phyloP scores from a whole-genome alignment of 1,140 invertebrate genomes.

The Hestina assimilis region DNA sequence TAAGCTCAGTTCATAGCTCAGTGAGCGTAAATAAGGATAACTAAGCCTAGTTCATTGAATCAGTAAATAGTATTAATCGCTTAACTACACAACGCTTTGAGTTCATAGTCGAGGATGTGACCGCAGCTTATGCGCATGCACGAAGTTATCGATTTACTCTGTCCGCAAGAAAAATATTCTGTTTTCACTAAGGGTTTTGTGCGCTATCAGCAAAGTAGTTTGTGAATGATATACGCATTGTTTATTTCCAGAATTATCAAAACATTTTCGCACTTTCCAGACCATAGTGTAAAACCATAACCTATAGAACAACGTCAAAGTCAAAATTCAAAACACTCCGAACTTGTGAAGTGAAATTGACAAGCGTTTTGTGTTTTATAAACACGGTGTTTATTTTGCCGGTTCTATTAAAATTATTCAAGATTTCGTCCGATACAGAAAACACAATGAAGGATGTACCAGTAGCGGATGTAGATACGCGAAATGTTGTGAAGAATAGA shows the following conservation, averaged over 20 bases:
- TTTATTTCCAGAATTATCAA: too few relatives aligned
- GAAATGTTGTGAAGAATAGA: conserved; percentile 88
- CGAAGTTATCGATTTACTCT: conserved; percentile 15
- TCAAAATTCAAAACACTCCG: not conserved
- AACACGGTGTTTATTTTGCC: conserved; percentile 21
- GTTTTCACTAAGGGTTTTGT: too few relatives aligned
- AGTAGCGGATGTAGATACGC: conserved; percentile 78
- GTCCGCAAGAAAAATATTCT: not conserved
- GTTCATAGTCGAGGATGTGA: not conserved
- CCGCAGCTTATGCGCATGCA: conserved; percentile 9
- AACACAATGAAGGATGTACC: conserved; percentile 68
- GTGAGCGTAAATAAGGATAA: too few relatives aligned
- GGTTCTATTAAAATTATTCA: conserved; percentile 23
- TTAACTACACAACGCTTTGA: not conserved
- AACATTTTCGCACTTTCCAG: too few relatives aligned
- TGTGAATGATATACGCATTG: too few relatives aligned
- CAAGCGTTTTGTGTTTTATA: not conserved
- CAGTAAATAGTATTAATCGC: not conserved
- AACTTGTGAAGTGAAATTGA: not conserved
- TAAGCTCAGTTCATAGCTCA: too few relatives aligned
- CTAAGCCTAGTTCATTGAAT: not conserved
- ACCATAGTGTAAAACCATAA: too few relatives aligned
- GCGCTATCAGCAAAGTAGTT: too few relatives aligned
- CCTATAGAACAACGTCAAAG: not conserved
- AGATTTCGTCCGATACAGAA: conserved; percentile 16